Conservation (phyloP, 2,113 vertebrate species). For the Notechis scutatus region DNA sequence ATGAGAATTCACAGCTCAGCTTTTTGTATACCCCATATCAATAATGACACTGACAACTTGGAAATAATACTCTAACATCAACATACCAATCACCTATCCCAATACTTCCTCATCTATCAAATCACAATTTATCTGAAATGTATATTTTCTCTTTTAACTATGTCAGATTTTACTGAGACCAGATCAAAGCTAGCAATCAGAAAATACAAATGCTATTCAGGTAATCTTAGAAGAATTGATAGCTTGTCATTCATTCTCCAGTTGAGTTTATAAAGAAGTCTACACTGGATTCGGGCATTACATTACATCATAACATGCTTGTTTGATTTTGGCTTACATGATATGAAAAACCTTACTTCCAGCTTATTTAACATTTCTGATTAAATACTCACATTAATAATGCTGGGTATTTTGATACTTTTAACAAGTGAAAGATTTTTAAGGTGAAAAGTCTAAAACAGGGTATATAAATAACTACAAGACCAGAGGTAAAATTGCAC, state of each 20-base stretch:
- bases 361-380: neutral
- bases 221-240: neutral
- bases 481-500: neutral
- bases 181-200: neutral
- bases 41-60: neutral
- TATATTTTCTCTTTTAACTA: neutral
- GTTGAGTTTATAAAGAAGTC: neutral
- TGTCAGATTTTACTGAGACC: neutral
- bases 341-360: neutral
- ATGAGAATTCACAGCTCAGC: neutral
- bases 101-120: neutral
- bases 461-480: neutral
- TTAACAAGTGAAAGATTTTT: neutral
- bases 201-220: neutral
- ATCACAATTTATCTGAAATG: neutral
- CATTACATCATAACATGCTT: neutral
- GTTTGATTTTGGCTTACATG: neutral
- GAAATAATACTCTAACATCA: neutral
- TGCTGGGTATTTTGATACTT: neutral
- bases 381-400: neutral
- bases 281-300: neutral
- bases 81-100: neutral
- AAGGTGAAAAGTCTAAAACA: neutral
- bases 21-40: neutral
- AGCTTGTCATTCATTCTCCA: neutral